Percentiles rank a stretch among this genome's conserved stretches.
phyloP scores from a whole-genome alignment of 2,797 vertebrate species.

The Acestrorhynchus altus region DNA sequence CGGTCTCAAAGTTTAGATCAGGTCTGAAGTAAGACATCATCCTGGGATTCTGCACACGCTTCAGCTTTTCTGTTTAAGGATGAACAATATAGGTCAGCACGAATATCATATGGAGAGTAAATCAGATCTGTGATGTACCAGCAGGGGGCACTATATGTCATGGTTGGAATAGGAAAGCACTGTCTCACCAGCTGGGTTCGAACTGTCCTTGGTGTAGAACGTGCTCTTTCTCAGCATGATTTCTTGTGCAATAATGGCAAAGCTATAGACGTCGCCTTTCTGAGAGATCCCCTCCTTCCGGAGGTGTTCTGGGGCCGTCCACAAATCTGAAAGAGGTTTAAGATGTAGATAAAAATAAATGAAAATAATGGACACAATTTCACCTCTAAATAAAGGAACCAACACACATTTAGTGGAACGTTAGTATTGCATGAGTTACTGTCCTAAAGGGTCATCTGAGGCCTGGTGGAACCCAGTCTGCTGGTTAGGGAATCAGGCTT shows the following conservation, averaged over 20 bases:
- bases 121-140: constrained; percentile 22
- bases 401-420: too few species aligned
- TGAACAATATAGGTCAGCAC: constrained; percentile 17
- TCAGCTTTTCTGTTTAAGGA: constrained; percentile 85
- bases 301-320: constrained; percentile 92
- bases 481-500: too few species aligned
- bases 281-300: constrained; percentile 84
- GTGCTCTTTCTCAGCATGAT: constrained; percentile 89
- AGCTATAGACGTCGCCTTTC: constrained; percentile 96
- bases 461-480: too few species aligned
- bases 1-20: constrained; percentile 83
- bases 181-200: constrained; percentile 78
- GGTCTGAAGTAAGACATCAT: constrained; percentile 84
- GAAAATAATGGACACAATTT: background rate
- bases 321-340: constrained; percentile 70
- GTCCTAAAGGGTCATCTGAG: too few species aligned
- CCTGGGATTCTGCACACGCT: constrained; percentile 77
- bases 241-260: constrained; percentile 91
- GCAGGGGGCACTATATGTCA: constrained; percentile 34
- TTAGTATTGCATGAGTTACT: too few species aligned
- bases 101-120: background rate
- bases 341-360: background rate
- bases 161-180: constrained; percentile 4
- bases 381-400: too few species aligned
- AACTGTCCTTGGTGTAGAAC: constrained; percentile 83